phyloP scores from a whole-genome alignment of 2,113 vertebrate species.

The Phylloscopus trochiloides region DNA sequence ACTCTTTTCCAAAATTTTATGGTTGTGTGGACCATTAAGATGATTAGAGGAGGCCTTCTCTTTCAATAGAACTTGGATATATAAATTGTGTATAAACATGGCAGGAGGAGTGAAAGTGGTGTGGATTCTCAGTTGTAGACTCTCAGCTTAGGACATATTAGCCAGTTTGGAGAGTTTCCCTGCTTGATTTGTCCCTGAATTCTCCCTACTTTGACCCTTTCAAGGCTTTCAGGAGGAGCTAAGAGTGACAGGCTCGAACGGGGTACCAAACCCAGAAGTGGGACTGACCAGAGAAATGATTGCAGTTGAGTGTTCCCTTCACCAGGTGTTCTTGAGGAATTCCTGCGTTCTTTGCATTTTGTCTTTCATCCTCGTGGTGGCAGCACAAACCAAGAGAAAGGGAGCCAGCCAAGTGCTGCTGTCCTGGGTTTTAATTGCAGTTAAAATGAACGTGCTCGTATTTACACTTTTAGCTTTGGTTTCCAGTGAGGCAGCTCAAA shows the following conservation, averaged over 20 bases:
- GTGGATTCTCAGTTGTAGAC: neutral
- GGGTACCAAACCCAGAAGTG: neutral
- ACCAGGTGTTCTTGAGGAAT: neutral
- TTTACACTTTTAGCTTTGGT: neutral
- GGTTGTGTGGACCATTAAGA: neutral
- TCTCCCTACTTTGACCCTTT: neutral
- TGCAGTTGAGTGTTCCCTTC: neutral
- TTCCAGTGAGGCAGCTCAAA: neutral
- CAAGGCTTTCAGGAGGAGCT: neutral
- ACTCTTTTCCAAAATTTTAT: neutral
- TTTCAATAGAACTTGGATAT: neutral
- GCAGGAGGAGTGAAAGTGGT: neutral
- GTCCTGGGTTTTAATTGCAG: neutral
- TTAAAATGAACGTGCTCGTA: neutral
- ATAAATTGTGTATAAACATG: neutral
- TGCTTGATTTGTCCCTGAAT: neutral
- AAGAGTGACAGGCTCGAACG: neutral
- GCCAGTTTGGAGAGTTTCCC: neutral
- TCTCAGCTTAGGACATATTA: neutral
- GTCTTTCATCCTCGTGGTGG: conserved; percentile 49
- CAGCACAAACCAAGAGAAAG: conserved; percentile 40
- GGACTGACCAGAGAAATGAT: neutral
- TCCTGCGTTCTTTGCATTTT: neutral
- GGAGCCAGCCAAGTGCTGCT: neutral
- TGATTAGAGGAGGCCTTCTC: neutral